Conservation (phyloP, 2,888 invertebrate genomes). For the Cephus nigrinus region DNA sequence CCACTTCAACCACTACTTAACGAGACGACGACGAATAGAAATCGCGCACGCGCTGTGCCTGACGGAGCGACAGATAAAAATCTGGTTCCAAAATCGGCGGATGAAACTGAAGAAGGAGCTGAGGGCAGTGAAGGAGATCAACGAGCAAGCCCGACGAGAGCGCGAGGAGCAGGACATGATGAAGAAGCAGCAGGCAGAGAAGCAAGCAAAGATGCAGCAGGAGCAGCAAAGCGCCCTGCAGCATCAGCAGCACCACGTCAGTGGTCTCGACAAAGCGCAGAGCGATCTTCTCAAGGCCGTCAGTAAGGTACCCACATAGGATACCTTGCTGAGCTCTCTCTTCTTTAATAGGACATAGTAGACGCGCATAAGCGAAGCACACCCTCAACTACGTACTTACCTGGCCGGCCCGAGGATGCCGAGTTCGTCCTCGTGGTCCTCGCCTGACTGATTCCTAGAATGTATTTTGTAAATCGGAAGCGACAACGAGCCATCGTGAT, state of each 20-base stretch:
- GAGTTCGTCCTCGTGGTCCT: constrained; percentile 27
- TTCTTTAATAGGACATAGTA: constrained; percentile 42
- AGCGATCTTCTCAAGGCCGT: constrained; percentile 81
- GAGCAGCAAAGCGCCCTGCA: constrained; percentile 77
- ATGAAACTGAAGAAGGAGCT: constrained; percentile 98
- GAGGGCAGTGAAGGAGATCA: constrained; percentile 93
- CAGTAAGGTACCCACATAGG: constrained; percentile 83
- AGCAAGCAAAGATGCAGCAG: constrained; percentile 82
- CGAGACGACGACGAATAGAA: constrained; percentile 95
- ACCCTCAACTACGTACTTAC: constrained; percentile 63
- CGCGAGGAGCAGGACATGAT: constrained; percentile 91
- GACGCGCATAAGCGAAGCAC: constrained; percentile 30
- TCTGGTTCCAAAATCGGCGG: constrained; percentile 96
- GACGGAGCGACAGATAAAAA: constrained; percentile 96
- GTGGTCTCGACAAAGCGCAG: constrained; percentile 80
- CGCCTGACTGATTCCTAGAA: constrained; percentile 64
- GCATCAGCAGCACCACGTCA: constrained; percentile 79
- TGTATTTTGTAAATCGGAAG: constrained; percentile 49
- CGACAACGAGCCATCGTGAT: constrained; percentile 13
- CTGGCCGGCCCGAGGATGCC: constrained; percentile 45
- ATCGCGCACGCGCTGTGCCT: constrained; percentile 96
- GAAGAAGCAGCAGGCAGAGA: constrained; percentile 90
- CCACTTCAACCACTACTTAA: constrained; percentile 97
- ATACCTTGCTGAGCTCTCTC: constrained; percentile 50
- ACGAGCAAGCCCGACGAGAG: constrained; percentile 91